A percentile compares a stretch with the other conserved stretches of the same genome.
phyloP scores from a whole-genome alignment of 2,888 invertebrate species.

The Muschampia plurimacula region DNA sequence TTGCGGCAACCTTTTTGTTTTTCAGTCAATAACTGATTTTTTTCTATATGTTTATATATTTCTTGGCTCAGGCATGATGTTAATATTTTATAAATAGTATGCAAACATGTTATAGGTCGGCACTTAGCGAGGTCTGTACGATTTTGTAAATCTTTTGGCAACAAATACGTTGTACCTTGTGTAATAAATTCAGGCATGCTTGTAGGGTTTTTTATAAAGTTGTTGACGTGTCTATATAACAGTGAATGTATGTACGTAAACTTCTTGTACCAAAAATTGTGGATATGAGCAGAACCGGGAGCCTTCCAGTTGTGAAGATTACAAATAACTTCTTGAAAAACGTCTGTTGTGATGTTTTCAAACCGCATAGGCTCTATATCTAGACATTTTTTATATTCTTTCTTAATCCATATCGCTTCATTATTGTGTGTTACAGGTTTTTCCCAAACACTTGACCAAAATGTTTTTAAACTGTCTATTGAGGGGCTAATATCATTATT shows the following conservation, averaged over 20 bases:
- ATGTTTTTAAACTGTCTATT: conserved; percentile 13
- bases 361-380: conserved; percentile 28
- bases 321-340: conserved; percentile 32
- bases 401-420: conserved; percentile 30
- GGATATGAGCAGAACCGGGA: conserved; percentile 44
- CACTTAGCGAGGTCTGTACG: conserved; percentile 47
- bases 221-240: conserved; percentile 38
- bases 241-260: conserved; percentile 38
- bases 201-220: conserved; percentile 36
- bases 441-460: conserved; percentile 40
- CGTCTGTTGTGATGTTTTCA: conserved; percentile 35
- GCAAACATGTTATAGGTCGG: conserved; percentile 50
- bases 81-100: conserved; percentile 48
- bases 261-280: conserved; percentile 47
- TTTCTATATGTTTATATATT: conserved; percentile 41
- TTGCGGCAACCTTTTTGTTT: no score
- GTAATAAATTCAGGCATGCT: conserved; percentile 26
- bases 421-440: conserved; percentile 38
- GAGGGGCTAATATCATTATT: background rate
- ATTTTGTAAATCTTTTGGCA: conserved; percentile 44
- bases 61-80: conserved; percentile 44
- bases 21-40: conserved; percentile 42
- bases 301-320: conserved; percentile 45
- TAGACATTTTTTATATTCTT: background rate
- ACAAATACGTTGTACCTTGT: conserved; percentile 41